A percentile compares a stretch with the other conserved stretches of the same genome.
phyloP scores from a whole-genome alignment of 2,797 vertebrate genomes.

The Rhinichthys osculus region DNA sequence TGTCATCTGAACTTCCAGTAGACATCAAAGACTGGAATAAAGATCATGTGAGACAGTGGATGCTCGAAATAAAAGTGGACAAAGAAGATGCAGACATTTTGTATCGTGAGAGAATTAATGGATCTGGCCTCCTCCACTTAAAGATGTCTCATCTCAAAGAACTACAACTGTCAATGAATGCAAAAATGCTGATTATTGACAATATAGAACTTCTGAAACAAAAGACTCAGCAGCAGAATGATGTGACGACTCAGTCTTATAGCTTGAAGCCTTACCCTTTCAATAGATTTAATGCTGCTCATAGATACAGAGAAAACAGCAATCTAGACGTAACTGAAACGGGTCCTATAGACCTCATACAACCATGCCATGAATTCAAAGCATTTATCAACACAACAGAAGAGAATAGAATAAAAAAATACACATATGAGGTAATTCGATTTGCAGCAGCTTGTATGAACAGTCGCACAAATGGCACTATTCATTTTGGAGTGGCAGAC shows the following conservation, averaged over 20 bases:
- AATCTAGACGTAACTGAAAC: conserved; percentile 71
- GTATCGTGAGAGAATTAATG: conserved; percentile 67
- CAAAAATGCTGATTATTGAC: no score
- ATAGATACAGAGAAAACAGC: conserved; percentile 65
- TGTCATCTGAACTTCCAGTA: conserved; percentile 46
- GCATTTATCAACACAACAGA: conserved; percentile 60
- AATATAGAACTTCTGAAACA: conserved; percentile 55
- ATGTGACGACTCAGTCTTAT: conserved; percentile 16
- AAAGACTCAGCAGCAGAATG: conserved; percentile 54
- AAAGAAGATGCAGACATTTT: conserved; percentile 61
- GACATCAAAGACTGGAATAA: conserved; percentile 70
- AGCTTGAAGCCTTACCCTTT: conserved; percentile 73
- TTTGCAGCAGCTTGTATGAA: conserved; percentile 79
- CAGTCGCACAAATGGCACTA: conserved; percentile 77
- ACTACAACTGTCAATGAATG: no score
- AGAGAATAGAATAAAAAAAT: conserved; percentile 66
- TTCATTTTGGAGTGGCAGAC: conserved; percentile 78
- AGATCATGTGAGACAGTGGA: conserved; percentile 71
- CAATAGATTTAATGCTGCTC: conserved; percentile 62
- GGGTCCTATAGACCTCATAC: conserved; percentile 67
- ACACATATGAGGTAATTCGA: conserved; percentile 65
- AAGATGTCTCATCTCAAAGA: no score
- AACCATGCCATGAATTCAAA: conserved; percentile 79
- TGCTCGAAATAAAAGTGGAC: conserved; percentile 58
- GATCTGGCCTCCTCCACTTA: conserved; percentile 66